Percentiles rank a stretch among this genome's conserved stretches.
Evolutionary conservation across 2,113 vertebrate species (phyloP).

Genomic region (Pelvicachromis taeniatus): DNA sequence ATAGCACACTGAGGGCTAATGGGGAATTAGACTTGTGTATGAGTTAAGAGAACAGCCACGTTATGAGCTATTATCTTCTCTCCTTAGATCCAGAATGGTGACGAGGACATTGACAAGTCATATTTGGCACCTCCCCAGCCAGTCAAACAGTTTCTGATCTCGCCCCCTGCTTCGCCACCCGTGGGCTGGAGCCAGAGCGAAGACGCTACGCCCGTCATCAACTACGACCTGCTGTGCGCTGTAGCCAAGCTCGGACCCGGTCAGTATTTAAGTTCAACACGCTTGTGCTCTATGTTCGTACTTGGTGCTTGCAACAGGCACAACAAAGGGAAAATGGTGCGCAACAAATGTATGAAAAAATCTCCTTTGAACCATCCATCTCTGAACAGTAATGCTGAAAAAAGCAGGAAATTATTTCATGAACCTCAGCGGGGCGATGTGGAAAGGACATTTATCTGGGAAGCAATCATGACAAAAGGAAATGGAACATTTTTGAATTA

Average conservation of each 20-base stretch:
- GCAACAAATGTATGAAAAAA: not conserved
- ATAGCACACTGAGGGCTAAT: too few species aligned
- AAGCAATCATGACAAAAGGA: not conserved
- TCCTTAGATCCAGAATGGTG: conserved; percentile 80
- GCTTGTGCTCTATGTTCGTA: not conserved
- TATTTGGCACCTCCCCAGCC: conserved; percentile 92
- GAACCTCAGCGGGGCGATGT: not conserved
- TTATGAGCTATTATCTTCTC: not conserved
- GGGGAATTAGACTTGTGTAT: not conserved
- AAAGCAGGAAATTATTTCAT: conserved; percentile 7
- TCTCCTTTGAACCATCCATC: not conserved
- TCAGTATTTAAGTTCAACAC: conserved; percentile 41
- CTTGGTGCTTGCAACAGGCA: not conserved
- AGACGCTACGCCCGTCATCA: conserved; percentile 88
- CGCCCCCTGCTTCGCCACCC: conserved; percentile 89
- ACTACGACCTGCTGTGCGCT: conserved; percentile 95
- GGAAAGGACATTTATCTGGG: not conserved
- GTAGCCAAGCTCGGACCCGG: conserved; percentile 95
- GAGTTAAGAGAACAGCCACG: not conserved
- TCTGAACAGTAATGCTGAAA: not conserved
- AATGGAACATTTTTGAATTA: not conserved
- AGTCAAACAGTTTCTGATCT: conserved; percentile 94
- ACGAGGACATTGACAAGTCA: conserved; percentile 84
- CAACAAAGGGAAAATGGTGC: not conserved
- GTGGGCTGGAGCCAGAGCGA: conserved; percentile 96